Evolutionary conservation across 2,797 vertebrate species (phyloP).

Genomic region (Lacerta agilis): DNA sequence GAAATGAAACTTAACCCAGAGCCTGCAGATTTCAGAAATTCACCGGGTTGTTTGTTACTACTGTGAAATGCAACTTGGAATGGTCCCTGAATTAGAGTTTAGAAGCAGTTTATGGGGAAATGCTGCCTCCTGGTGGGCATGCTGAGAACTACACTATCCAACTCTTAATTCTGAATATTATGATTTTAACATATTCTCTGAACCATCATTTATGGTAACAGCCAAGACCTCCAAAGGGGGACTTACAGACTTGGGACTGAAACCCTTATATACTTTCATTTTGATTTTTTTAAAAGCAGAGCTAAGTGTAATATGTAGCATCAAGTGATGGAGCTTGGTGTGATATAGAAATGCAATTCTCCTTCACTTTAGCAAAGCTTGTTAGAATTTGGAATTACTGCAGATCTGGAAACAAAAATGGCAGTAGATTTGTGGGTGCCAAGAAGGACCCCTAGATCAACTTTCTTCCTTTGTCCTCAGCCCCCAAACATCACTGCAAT

Average conservation of each 20-base stretch:
- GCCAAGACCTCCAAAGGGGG: background rate
- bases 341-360: background rate
- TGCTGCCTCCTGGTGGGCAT: background rate
- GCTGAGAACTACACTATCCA: background rate
- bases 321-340: background rate
- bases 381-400: background rate
- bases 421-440: background rate
- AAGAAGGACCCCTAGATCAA: background rate
- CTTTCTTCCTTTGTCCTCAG: background rate
- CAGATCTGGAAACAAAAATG: background rate
- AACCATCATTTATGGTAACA: background rate
- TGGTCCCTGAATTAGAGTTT: background rate
- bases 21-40: background rate
- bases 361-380: background rate
- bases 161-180: background rate
- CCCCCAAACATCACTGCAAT: background rate
- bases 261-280: background rate
- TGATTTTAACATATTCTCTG: background rate
- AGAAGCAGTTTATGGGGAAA: background rate
- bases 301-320: background rate
- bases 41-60: background rate
- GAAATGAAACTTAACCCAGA: background rate
- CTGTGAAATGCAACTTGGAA: slow-evolving; percentile 5
- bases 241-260: background rate
- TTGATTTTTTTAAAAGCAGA: background rate